A percentile compares a stretch with the other conserved stretches of the same genome.
Conservation (phyloP, 64 coral and sea anemone genomes). For the Astreopora myriophthalma region DNA sequence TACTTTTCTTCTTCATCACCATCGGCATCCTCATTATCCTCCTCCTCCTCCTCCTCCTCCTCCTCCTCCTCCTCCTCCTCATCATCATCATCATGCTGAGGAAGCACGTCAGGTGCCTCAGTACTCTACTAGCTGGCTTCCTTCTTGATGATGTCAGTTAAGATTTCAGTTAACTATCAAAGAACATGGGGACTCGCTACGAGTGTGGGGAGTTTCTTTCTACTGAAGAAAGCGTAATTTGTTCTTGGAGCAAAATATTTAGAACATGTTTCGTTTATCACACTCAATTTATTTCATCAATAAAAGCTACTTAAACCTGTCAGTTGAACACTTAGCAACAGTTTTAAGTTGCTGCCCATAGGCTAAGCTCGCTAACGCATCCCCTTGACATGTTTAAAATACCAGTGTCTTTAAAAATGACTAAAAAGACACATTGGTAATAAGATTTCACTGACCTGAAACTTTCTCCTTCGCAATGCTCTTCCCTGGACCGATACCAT, state of each 20-base stretch:
- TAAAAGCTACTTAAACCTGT: not conserved
- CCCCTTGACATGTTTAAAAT: conserved; percentile 18
- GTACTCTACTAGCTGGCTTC: too few species aligned
- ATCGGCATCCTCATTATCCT: too few species aligned
- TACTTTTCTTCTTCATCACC: too few species aligned
- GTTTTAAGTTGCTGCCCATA: not conserved
- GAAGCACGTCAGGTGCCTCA: too few species aligned
- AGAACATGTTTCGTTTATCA: not conserved
- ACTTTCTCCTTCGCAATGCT: conserved; percentile 12
- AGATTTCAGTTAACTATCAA: too few species aligned
- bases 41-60: too few species aligned
- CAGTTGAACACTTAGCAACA: not conserved
- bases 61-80: too few species aligned
- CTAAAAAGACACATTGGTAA: not conserved
- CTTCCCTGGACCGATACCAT: conserved; percentile 41
- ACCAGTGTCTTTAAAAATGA: not conserved
- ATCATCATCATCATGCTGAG: too few species aligned
- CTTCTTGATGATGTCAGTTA: too few species aligned
- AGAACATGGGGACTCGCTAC: too few species aligned
- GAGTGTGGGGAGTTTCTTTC: too few species aligned
- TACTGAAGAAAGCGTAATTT: not conserved
- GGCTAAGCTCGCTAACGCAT: not conserved
- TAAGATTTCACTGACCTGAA: not conserved
- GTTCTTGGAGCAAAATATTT: not conserved
- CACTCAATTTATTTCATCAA: not conserved